phyloP scores from a whole-genome alignment of 2,888 invertebrate genomes.

The Ophion ventricosus region DNA sequence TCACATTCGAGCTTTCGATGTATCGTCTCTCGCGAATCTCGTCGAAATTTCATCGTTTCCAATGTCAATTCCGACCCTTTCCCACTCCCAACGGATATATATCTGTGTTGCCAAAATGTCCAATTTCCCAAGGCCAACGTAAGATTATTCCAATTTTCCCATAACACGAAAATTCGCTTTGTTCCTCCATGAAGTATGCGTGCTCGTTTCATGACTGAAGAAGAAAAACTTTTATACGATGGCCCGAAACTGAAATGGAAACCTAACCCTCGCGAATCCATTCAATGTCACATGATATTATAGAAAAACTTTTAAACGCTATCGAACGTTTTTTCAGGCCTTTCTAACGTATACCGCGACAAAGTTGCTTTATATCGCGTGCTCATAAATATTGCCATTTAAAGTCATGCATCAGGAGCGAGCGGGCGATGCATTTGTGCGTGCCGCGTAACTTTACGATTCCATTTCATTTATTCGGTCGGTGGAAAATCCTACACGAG shows the following conservation, averaged over 20 bases:
- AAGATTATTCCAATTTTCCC: background rate
- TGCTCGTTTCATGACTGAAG: background rate
- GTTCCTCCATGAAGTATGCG: background rate
- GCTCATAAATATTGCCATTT: background rate
- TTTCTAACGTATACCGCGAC: background rate
- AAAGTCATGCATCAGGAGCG: background rate
- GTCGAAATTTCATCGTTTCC: slow-evolving; percentile 31
- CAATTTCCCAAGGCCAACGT: slow-evolving; percentile 62
- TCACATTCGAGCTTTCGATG: slow-evolving; percentile 1
- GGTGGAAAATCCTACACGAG: background rate
- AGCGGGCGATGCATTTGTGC: slow-evolving; percentile 1
- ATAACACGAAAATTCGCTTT: background rate
- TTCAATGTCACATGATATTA: slow-evolving; percentile 10
- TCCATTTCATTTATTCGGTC: background rate
- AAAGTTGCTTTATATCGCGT: background rate
- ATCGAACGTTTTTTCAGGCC: background rate
- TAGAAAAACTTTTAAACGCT: background rate
- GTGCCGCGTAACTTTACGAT: background rate
- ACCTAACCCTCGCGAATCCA: slow-evolving; percentile 38
- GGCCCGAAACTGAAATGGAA: background rate
- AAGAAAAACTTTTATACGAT: background rate
- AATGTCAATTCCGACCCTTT: slow-evolving; percentile 48
- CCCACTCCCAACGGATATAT: background rate
- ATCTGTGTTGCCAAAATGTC: slow-evolving; percentile 73
- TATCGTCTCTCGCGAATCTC: slow-evolving; percentile 8